Evolutionary conservation across 2,113 vertebrate species (phyloP).

Genomic region (Microtus ochrogaster): DNA sequence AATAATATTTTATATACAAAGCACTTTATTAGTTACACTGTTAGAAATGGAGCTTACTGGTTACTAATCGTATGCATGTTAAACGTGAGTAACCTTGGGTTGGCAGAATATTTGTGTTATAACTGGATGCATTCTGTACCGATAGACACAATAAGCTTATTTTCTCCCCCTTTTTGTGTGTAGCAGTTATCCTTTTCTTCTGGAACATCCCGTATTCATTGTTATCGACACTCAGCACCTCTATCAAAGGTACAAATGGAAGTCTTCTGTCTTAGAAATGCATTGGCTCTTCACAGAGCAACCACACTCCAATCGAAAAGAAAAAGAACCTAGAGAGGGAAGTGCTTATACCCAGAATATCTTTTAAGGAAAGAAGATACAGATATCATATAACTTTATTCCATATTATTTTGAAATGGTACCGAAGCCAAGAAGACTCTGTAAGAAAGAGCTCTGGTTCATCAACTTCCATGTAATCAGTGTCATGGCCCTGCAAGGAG

Average conservation of each 20-base stretch:
- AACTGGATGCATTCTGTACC: not conserved
- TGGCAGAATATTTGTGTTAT: not conserved
- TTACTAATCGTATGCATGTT: not conserved
- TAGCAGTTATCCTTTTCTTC: not conserved
- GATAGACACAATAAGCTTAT: not conserved
- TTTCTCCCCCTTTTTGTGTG: not conserved
- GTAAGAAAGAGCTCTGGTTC: not conserved
- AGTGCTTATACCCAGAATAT: not conserved
- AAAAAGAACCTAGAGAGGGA: not conserved
- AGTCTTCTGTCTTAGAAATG: not conserved
- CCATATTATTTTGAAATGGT: not conserved
- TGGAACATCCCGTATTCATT: not conserved
- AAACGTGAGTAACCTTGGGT: not conserved
- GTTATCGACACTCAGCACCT: not conserved
- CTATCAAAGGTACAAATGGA: not conserved
- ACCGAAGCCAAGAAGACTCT: not conserved
- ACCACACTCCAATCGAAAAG: not conserved
- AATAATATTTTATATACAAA: not conserved
- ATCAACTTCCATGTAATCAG: not conserved
- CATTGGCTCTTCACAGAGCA: not conserved
- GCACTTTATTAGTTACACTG: not conserved
- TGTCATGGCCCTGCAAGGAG: not conserved
- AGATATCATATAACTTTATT: not conserved
- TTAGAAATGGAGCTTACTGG: conserved; percentile 23
- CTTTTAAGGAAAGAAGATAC: not conserved